Percentiles rank a stretch among this genome's conserved stretches.
Evolutionary conservation across 2,888 invertebrate species (phyloP).

Genomic region (Zygothrica quintamaculata): DNA sequence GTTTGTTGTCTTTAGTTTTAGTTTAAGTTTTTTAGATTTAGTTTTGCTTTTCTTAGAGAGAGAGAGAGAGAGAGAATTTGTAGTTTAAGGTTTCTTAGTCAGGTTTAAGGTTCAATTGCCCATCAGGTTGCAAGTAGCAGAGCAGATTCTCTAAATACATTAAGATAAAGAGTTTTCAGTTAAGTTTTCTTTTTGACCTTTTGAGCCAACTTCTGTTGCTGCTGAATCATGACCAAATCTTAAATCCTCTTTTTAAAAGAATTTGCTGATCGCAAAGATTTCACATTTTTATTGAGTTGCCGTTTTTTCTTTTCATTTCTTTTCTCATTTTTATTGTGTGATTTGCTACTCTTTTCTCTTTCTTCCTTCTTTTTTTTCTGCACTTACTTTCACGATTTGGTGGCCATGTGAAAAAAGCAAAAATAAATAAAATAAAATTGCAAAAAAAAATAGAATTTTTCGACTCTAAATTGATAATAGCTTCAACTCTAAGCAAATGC

Average conservation of each 20-base stretch:
- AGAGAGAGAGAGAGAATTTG: too few species aligned
- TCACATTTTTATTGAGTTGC: conserved; percentile 34
- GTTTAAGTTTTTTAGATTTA: neutral
- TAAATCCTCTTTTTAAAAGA: too few species aligned
- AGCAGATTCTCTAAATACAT: conserved; percentile 38
- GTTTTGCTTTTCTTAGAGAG: neutral
- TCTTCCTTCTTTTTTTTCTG: too few species aligned
- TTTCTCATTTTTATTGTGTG: conserved; percentile 38
- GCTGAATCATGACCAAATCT: conserved; percentile 62
- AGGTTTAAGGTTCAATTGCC: conserved; percentile 63
- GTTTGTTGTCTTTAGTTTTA: conserved; percentile 7
- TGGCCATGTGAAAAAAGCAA: conserved; percentile 6
- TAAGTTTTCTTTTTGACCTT: conserved; percentile 69
- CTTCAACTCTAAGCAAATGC: conserved; percentile 72
- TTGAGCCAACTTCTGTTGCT: conserved; percentile 28
- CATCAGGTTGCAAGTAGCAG: conserved; percentile 38
- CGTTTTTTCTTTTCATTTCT: conserved; percentile 4
- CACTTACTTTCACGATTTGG: conserved; percentile 70
- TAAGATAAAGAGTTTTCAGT: conserved; percentile 20
- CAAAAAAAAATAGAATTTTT: conserved; percentile 3
- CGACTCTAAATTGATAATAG: conserved; percentile 55
- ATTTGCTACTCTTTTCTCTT: conserved; percentile 56
- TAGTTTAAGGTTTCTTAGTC: conserved; percentile 6
- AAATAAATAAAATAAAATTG: too few species aligned
- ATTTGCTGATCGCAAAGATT: conserved; percentile 22